Percentiles rank a stretch among this genome's conserved stretches.
Conservation (phyloP, 2,113 vertebrate species). For the Ahaetulla prasina region DNA sequence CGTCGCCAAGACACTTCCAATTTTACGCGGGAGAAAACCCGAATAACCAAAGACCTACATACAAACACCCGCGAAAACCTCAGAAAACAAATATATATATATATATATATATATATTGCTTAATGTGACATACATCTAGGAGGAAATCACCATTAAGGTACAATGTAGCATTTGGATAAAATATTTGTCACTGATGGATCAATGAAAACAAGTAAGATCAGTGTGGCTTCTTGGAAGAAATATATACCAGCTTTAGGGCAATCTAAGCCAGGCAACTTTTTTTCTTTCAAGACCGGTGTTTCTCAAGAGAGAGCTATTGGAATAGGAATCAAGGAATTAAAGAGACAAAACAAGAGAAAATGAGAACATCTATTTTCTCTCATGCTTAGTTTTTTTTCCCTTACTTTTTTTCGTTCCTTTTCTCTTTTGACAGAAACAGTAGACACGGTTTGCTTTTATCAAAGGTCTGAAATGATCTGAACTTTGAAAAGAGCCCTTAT, state of each 20-base stretch:
- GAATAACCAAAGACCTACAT: too few relatives aligned
- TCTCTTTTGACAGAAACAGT: neutral
- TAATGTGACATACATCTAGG: conserved; percentile 56
- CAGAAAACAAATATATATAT: too few relatives aligned
- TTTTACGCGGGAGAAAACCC: too few relatives aligned
- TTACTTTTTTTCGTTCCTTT: neutral
- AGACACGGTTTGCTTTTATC: neutral
- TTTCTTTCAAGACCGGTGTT: neutral
- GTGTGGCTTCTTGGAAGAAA: neutral
- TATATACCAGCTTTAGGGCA: neutral
- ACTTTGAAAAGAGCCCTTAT: neutral
- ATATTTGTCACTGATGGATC: conserved; percentile 52
- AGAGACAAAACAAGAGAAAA: neutral
- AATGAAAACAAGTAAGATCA: conserved; percentile 23
- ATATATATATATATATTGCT: too few relatives aligned
- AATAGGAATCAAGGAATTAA: neutral
- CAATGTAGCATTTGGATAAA: conserved; percentile 45
- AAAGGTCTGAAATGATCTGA: neutral
- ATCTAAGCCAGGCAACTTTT: neutral
- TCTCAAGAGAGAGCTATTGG: neutral
- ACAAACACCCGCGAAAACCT: too few relatives aligned
- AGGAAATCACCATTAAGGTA: conserved; percentile 32
- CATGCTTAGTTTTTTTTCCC: neutral
- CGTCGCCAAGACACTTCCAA: too few relatives aligned
- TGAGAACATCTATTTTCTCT: neutral